A percentile compares a stretch with the other conserved stretches of the same genome.
phyloP scores from a whole-genome alignment of 2,888 invertebrate genomes.

The Glyphotaelius pellucidus region DNA sequence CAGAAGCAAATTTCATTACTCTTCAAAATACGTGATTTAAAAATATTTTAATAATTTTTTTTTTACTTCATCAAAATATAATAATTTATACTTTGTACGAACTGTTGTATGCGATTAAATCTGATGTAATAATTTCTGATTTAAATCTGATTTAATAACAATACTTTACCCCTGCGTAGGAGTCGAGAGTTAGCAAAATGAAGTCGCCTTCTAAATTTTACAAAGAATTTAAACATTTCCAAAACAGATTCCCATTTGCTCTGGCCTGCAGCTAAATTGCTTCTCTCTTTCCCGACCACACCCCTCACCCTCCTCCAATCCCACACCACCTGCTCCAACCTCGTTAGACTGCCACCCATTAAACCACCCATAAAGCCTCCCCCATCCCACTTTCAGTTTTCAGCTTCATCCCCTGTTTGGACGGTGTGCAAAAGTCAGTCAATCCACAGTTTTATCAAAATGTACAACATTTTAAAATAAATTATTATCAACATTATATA shows the following conservation, averaged over 20 bases:
- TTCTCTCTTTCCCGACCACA: slow-evolving; percentile 8
- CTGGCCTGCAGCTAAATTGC: slow-evolving; percentile 52
- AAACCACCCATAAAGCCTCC: neutral
- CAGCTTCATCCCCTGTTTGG: neutral
- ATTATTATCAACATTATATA: neutral
- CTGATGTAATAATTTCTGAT: neutral
- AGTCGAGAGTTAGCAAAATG: neutral
- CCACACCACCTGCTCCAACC: neutral
- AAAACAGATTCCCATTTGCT: slow-evolving; percentile 43
- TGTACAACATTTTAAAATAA: neutral
- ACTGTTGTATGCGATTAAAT: neutral
- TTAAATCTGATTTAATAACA: too few relatives aligned
- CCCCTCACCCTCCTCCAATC: neutral
- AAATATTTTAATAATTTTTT: too few relatives aligned
- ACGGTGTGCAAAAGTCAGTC: neutral
- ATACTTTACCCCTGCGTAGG: neutral
- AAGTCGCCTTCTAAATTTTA: neutral
- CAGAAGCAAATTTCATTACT: too few relatives aligned
- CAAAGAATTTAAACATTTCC: slow-evolving; percentile 39
- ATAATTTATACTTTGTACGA: neutral
- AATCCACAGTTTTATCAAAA: neutral
- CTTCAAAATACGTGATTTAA: too few relatives aligned
- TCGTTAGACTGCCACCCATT: neutral
- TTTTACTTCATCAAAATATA: too few relatives aligned
- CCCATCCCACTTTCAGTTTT: neutral